Percentiles rank a stretch among this genome's conserved stretches.
Evolutionary conservation across 2,797 vertebrate genomes (phyloP).

Genomic region (Pseudopleuronectes americanus): DNA sequence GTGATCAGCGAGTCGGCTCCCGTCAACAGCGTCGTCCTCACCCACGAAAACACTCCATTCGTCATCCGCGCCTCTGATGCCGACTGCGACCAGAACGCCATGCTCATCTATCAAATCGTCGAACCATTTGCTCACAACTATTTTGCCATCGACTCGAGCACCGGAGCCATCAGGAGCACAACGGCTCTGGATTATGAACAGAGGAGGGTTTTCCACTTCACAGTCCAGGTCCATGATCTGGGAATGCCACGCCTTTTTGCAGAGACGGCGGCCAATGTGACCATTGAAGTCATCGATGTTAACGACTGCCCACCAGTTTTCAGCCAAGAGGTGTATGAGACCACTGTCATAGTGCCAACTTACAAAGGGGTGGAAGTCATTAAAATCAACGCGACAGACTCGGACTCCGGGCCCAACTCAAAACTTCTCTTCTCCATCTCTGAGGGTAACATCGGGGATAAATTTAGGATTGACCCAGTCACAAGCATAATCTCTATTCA

Average conservation of each 20-base stretch:
- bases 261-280: conserved; percentile 93
- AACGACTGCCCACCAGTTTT: conserved; percentile 95
- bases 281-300: conserved; percentile 92
- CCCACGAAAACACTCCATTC: conserved; percentile 88
- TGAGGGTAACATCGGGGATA: conserved; percentile 97
- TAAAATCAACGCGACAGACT: conserved; percentile 90
- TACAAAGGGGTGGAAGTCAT: conserved; percentile 93
- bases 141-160: conserved; percentile 96
- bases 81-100: conserved; percentile 91
- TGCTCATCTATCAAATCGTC: conserved; percentile 96
- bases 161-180: conserved; percentile 92
- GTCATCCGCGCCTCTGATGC: conserved; percentile 92
- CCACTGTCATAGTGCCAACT: conserved; percentile 89
- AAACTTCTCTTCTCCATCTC: conserved; percentile 93
- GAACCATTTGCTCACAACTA: conserved; percentile 93
- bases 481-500: conserved; percentile 90
- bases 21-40: conserved; percentile 92
- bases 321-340: conserved; percentile 88
- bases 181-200: conserved; percentile 92
- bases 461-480: conserved; percentile 89
- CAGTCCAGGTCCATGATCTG: conserved; percentile 96
- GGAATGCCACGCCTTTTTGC: conserved; percentile 91
- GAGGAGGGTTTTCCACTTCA: conserved; percentile 89
- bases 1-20: conserved; percentile 92
- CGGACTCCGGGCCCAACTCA: conserved; percentile 90